These are phyloP conservation scores for Notodonta ziczac DNA, from an alignment of 2,888 invertebrate genomes.

Conservation along the genomic window DNA sequence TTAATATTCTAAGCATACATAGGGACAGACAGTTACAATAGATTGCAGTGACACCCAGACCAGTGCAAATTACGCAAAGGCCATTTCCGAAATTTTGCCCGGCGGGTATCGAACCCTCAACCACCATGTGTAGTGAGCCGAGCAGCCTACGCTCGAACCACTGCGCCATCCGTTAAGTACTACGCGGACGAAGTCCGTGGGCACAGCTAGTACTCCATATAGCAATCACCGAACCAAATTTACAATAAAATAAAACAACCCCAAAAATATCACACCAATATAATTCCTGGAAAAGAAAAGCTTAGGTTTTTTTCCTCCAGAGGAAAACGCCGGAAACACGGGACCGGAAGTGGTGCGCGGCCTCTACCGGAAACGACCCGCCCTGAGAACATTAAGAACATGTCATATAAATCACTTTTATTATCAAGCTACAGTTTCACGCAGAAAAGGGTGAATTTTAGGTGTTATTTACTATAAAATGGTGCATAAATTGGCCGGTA, in stretches of 20 bases:
- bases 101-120: no score
- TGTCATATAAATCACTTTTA: constrained; percentile 67
- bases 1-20: no score
- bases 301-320: constrained; percentile 37
- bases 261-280: constrained; percentile 21
- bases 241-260: constrained; percentile 29
- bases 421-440: constrained; percentile 34
- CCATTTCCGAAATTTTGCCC: no score
- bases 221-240: not conserved
- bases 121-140: no score
- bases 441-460: constrained; percentile 28
- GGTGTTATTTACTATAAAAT: constrained; percentile 1
- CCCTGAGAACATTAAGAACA: constrained; percentile 61
- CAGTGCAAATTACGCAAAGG: no score
- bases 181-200: no score
- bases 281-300: constrained; percentile 31
- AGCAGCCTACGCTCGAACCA: no score
- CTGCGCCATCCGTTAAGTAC: no score
- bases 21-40: no score
- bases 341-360: constrained; percentile 59
- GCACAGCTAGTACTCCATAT: no score
- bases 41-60: no score
- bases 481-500: not conserved
- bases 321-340: constrained; percentile 66
- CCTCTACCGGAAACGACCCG: constrained; percentile 61